phyloP scores from a whole-genome alignment of 1,140 invertebrate genomes.

The Micrasema minimum region DNA sequence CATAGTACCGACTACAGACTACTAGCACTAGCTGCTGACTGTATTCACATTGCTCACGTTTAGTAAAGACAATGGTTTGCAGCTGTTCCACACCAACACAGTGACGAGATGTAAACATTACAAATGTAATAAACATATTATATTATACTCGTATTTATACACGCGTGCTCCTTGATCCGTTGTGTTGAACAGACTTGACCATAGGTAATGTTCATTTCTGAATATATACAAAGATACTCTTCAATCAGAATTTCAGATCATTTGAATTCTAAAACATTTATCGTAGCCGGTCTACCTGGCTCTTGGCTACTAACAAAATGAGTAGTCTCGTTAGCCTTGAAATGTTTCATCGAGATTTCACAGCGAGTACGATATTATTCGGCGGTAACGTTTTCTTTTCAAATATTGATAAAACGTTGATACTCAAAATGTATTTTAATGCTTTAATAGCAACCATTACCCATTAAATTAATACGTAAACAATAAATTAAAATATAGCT shows the following conservation, averaged over 20 bases:
- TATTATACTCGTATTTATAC: neutral
- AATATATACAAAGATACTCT: constrained; percentile 6
- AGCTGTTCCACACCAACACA: constrained; percentile 19
- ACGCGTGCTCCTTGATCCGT: too few relatives aligned
- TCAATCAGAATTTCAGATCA: constrained; percentile 8
- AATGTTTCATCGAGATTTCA: constrained; percentile 18
- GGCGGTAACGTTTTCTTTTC: too few relatives aligned
- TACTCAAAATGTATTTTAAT: too few relatives aligned
- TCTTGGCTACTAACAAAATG: neutral
- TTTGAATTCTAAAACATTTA: constrained; percentile 5
- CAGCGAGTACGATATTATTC: constrained; percentile 4
- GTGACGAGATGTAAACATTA: neutral
- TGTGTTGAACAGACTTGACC: too few relatives aligned
- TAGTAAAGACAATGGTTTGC: constrained; percentile 16
- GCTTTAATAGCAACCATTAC: too few relatives aligned
- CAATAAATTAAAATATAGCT: too few relatives aligned
- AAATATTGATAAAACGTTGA: too few relatives aligned
- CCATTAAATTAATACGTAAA: too few relatives aligned
- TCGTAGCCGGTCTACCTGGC: neutral
- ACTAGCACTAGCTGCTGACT: neutral
- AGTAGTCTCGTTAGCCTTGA: constrained; percentile 26
- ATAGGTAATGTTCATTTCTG: too few relatives aligned
- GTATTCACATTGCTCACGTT: neutral
- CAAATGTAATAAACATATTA: too few relatives aligned
- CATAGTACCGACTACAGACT: neutral